phyloP scores from a whole-genome alignment of 2,797 vertebrate species.

The Crenuchus spilurus region DNA sequence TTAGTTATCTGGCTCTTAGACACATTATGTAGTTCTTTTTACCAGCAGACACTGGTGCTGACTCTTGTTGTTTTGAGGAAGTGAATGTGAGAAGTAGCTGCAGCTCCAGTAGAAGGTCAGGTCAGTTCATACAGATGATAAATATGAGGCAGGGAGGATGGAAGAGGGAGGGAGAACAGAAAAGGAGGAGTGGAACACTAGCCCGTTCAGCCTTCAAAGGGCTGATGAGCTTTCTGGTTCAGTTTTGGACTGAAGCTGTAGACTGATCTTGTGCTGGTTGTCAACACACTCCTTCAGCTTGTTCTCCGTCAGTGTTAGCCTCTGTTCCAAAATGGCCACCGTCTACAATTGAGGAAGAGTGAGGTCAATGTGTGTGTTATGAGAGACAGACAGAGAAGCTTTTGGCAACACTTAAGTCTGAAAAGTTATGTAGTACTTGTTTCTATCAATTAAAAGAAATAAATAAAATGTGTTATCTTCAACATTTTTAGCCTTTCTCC shows the following conservation, averaged over 20 bases:
- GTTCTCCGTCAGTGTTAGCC: conserved; percentile 92
- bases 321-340: conserved; percentile 87
- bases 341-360: conserved; percentile 64
- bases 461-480: no score
- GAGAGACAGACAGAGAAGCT: no score
- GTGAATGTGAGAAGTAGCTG: conserved; percentile 12
- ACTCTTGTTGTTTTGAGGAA: neutral
- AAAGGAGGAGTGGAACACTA: neutral
- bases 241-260: conserved; percentile 73
- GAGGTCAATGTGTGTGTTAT: no score
- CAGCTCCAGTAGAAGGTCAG: neutral
- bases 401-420: no score
- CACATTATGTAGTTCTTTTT: no score
- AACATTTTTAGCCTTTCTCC: no score
- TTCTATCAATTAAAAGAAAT: no score
- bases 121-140: neutral
- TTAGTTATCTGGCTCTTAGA: no score
- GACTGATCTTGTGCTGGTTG: conserved; percentile 84
- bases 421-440: no score
- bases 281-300: conserved; percentile 94
- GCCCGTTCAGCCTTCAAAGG: neutral
- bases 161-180: neutral
- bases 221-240: conserved; percentile 6
- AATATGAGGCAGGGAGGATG: neutral
- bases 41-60: no score